A percentile compares a stretch with the other conserved stretches of the same genome.
Conservation (phyloP, 2,113 vertebrate genomes). For the Illadopsis cleaveri region DNA sequence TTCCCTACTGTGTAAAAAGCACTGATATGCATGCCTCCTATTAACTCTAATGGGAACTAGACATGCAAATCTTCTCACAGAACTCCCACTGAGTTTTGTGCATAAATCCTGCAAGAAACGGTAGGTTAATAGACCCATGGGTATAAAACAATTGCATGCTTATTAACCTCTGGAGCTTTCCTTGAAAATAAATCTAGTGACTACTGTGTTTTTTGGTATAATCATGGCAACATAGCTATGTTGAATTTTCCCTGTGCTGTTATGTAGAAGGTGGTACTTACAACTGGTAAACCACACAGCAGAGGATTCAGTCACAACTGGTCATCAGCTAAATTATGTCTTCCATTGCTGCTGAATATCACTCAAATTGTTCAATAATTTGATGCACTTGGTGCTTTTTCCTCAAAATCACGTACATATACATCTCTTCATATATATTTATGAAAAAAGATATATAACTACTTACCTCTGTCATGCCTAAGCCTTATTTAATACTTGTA, state of each 20-base stretch:
- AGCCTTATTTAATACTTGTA: neutral
- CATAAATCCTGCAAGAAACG: conserved; percentile 8
- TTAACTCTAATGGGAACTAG: conserved; percentile 15
- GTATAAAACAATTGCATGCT: neutral
- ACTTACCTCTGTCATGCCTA: neutral
- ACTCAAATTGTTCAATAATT: neutral
- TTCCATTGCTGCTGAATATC: neutral
- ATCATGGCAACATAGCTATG: neutral
- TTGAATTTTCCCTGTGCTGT: neutral
- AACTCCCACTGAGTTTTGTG: neutral
- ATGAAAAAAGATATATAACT: neutral
- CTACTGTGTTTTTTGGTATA: neutral
- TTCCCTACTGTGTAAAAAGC: neutral
- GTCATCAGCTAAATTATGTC: neutral
- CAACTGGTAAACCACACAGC: neutral
- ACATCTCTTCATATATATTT: neutral
- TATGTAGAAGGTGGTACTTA: neutral
- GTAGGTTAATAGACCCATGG: neutral
- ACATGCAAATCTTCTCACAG: conserved; percentile 6
- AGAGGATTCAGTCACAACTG: neutral
- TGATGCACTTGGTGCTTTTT: neutral
- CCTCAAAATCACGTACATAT: neutral
- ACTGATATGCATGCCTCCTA: neutral
- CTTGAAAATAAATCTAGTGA: neutral
- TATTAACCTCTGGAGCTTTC: conserved; percentile 16